Evolutionary conservation across 2,113 vertebrate genomes (phyloP).

Genomic region (Mormyrus lacerda): DNA sequence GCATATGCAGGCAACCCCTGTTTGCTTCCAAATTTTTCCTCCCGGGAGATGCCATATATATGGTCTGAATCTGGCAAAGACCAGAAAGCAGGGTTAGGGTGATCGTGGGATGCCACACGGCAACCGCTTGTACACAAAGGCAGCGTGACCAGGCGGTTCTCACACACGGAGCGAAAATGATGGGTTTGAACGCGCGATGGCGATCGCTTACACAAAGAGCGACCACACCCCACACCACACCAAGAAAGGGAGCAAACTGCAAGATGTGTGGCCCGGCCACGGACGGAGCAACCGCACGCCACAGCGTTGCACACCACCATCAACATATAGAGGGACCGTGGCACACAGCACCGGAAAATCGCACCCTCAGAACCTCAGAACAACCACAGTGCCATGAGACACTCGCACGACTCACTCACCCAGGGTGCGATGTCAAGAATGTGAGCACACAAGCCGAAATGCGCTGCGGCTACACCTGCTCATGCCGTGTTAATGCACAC

Average conservation of each 20-base stretch:
- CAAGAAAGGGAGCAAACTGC: neutral
- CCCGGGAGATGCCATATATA: neutral
- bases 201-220: neutral
- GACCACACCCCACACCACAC: neutral
- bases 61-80: neutral
- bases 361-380: neutral
- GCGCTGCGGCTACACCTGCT: neutral
- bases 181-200: neutral
- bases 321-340: neutral
- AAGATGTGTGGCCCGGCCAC: too few relatives aligned
- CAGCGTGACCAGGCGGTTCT: neutral
- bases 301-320: too few relatives aligned
- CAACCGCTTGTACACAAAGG: neutral
- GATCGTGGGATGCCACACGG: neutral
- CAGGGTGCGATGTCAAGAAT: neutral
- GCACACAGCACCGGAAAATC: neutral
- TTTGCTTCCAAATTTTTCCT: neutral
- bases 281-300: neutral
- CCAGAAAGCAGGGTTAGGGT: neutral
- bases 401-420: neutral
- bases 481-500: neutral
- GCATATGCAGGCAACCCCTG: neutral
- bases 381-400: neutral
- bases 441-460: neutral
- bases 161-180: neutral